Conservation (phyloP, 2,888 invertebrate species). For the Piscicola geometra region DNA sequence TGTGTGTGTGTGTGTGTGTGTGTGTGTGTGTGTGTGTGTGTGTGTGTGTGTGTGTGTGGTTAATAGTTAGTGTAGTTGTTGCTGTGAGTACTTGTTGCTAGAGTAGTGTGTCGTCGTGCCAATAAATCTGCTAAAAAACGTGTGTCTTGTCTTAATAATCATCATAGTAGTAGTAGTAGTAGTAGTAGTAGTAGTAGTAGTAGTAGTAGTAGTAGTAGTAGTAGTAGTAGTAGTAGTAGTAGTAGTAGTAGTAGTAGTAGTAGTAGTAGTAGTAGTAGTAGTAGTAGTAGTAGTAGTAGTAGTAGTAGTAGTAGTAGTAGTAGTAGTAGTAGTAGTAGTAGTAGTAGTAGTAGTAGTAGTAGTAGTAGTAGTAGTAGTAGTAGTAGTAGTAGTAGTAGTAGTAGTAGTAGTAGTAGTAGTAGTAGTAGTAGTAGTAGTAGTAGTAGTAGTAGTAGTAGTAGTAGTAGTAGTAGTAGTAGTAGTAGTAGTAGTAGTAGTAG, state of each 20-base stretch:
- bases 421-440: slow-evolving; percentile 1
- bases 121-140: too few species aligned
- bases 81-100: too few species aligned
- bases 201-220: too few species aligned
- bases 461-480: not conserved
- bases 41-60: slow-evolving; percentile 14
- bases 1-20: slow-evolving; percentile 29
- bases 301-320: slow-evolving; percentile 1
- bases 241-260: slow-evolving; percentile 1
- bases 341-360: not conserved
- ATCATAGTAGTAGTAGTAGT: not conserved
- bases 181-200: too few species aligned
- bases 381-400: not conserved
- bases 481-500: not conserved
- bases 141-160: too few species aligned
- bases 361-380: slow-evolving; percentile 1
- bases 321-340: not conserved
- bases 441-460: not conserved
- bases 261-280: not conserved
- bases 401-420: not conserved
- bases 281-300: not conserved
- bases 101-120: too few species aligned
- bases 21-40: slow-evolving; percentile 24
- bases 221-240: not conserved
- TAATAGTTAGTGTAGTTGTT: not conserved